A percentile compares a stretch with the other conserved stretches of the same genome.
phyloP scores from a whole-genome alignment of 35 echinoderm and acorn worm genomes.

The Heliocidaris tuberculata region DNA sequence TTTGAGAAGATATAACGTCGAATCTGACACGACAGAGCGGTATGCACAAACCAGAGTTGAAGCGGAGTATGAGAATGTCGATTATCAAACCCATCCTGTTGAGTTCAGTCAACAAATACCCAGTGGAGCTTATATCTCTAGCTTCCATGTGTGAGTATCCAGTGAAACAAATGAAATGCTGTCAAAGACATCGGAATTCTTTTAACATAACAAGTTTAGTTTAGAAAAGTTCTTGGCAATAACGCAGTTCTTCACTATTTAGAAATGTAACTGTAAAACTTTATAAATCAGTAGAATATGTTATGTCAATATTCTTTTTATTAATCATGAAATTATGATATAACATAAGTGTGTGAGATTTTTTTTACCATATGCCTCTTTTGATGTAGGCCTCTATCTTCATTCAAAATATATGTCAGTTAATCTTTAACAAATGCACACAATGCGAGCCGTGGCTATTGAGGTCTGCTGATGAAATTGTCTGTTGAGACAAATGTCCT shows the following conservation, averaged over 20 bases:
- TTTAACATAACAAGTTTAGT: neutral
- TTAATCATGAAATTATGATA: too few species aligned
- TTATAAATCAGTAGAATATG: too few species aligned
- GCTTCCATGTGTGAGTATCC: conserved; percentile 74
- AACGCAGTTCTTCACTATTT: neutral
- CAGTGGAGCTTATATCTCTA: conserved; percentile 70
- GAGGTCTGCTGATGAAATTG: too few species aligned
- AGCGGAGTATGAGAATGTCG: conserved; percentile 66
- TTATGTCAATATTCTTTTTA: too few species aligned
- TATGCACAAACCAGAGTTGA: conserved; percentile 65
- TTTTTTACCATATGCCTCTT: too few species aligned
- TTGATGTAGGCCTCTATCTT: too few species aligned
- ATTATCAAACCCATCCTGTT: conserved; percentile 50
- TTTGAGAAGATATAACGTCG: conserved; percentile 51
- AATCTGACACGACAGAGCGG: conserved; percentile 77
- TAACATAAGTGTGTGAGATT: neutral
- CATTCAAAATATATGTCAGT: too few species aligned
- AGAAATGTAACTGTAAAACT: too few species aligned
- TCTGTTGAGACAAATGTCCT: too few species aligned
- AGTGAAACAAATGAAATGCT: neutral
- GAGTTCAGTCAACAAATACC: conserved; percentile 75
- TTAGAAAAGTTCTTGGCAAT: neutral
- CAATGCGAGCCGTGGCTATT: too few species aligned
- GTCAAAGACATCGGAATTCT: neutral
- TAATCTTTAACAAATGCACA: too few species aligned